Evolutionary conservation across 2,888 invertebrate species (phyloP).

Genomic region (Allophyes oxyacanthae): DNA sequence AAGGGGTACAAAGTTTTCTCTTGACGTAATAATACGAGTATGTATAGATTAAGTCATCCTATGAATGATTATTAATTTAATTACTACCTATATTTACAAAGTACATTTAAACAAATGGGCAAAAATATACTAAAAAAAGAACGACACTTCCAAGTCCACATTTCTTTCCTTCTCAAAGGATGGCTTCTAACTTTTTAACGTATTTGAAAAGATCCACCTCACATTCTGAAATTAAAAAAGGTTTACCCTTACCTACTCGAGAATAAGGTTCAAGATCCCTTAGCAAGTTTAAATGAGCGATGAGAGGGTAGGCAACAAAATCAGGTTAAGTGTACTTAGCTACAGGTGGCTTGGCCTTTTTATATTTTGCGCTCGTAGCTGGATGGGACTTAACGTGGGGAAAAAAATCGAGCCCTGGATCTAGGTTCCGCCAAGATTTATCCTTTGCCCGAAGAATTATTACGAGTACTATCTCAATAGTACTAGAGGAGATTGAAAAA

Average conservation of each 20-base stretch:
- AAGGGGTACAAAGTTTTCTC: too few relatives aligned
- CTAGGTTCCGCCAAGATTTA: slow-evolving; percentile 23
- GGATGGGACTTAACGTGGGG: slow-evolving; percentile 44
- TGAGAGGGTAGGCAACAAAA: slow-evolving; percentile 29
- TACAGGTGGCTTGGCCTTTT: slow-evolving; percentile 63
- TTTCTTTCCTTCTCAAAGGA: slow-evolving; percentile 39
- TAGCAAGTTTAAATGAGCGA: slow-evolving; percentile 26
- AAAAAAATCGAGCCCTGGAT: slow-evolving; percentile 28
- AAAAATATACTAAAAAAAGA: slow-evolving; percentile 12
- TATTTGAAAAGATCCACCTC: slow-evolving; percentile 30
- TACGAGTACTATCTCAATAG: slow-evolving; percentile 17
- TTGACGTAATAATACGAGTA: too few relatives aligned
- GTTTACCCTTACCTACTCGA: background rate
- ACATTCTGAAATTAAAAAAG: background rate
- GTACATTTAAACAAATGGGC: too few relatives aligned
- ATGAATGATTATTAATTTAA: too few relatives aligned
- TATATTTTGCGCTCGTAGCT: slow-evolving; percentile 51
- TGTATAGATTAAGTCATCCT: too few relatives aligned
- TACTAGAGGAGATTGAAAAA: slow-evolving; percentile 13
- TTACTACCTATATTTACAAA: too few relatives aligned
- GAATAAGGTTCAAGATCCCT: slow-evolving; percentile 25
- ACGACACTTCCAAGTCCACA: slow-evolving; percentile 36
- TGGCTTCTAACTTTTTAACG: slow-evolving; percentile 46
- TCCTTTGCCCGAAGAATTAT: slow-evolving; percentile 18
- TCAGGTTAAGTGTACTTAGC: slow-evolving; percentile 60